Evolutionary conservation across 2,888 invertebrate genomes (phyloP), one percentile per base, ranked within the genome.

Genomic region (Drosophila lacicola): DNA sequence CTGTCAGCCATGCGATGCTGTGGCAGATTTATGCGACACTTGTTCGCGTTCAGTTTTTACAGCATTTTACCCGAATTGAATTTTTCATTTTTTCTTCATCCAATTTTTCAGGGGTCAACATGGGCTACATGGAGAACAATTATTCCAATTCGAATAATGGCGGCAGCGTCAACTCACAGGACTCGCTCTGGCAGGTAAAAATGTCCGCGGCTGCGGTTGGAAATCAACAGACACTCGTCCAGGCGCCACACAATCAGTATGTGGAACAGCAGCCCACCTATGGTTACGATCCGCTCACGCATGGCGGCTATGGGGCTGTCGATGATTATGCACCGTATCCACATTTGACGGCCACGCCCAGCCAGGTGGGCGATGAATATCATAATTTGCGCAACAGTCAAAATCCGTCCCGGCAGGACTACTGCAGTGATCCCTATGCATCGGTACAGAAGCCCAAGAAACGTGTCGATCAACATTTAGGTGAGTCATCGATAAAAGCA

Each of bases 131-230:
- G 93, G 97, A 97, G 92, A 97, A 97, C 93, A 97, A 97, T 92
- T 97, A 97, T 93, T 96, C 97, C 67, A 97, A 97, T 92, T 97
- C 97, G 68, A 97, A 97, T 93, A 97, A 97, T 92, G 97, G 97
- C n/a, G 98, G 98, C 80, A 97, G 97, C 87, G 97, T 98, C 64
- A 97, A 98, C 93, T 98, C 97, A 4, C 98, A 98, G 92, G 97
- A 98, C 92, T 98, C 98, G 41, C 93, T 98, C 89, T 97, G 98
- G 98, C 97, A 97, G 93, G 96, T 97, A 95, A 98, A 98, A 93
- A 96, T 96, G 95, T 96, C 96, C 1, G 96, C 96, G n/a, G 94
- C 94, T 10, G 94, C 94, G 11, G 95, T 95, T 86, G 95, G 95
- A 80, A 95, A 95, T 56, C 95, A 95, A 57, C 95, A 95, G 90